Percentiles rank a stretch among this genome's conserved stretches.
Evolutionary conservation across 2,888 invertebrate species (phyloP).

Genomic region (Scaptomyza parva): DNA sequence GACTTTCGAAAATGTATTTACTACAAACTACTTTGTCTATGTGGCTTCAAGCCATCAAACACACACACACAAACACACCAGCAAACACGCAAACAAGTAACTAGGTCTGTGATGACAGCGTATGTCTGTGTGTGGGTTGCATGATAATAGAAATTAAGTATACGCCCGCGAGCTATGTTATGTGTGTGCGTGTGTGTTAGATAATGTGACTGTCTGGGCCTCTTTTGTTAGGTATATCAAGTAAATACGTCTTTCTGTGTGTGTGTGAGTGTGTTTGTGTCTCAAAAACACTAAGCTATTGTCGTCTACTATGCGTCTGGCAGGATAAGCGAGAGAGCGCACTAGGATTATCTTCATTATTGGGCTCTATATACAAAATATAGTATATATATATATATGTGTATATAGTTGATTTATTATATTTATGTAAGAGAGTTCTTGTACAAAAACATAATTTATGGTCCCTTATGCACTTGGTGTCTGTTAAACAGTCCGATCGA

Average conservation of each 20-base stretch:
- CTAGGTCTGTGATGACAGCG: constrained; percentile 10
- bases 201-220: constrained; percentile 26
- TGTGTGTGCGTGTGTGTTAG: constrained; percentile 5
- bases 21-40: constrained; percentile 13
- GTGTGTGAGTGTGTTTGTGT: no score
- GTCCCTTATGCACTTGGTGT: neutral
- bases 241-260: constrained; percentile 11
- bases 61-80: neutral
- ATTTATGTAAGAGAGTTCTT: neutral
- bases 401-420: neutral
- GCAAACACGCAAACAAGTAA: neutral
- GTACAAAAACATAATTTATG: neutral
- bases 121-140: constrained; percentile 9
- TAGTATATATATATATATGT: neutral
- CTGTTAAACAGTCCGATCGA: neutral
- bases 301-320: constrained; percentile 24
- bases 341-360: constrained; percentile 14
- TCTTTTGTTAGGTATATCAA: constrained; percentile 36
- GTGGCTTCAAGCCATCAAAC: constrained; percentile 17
- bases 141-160: constrained; percentile 58
- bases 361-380: constrained; percentile 5
- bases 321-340: constrained; percentile 14
- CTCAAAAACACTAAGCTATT: constrained; percentile 24
- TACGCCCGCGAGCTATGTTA: constrained; percentile 44
- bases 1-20: constrained; percentile 8